Conservation (phyloP, 1,140 invertebrate species). For the Mycetomoellerius zeteki region DNA sequence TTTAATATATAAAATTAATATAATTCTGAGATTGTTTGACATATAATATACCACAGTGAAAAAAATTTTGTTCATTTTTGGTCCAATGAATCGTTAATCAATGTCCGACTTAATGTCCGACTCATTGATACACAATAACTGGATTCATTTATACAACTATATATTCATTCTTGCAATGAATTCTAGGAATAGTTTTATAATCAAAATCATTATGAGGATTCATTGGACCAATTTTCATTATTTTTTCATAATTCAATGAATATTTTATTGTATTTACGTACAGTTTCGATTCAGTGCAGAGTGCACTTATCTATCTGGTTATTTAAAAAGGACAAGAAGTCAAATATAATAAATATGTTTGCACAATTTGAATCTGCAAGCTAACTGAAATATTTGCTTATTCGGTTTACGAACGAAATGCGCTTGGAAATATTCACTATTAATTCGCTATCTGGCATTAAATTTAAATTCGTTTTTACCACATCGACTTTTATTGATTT, state of each 20-base stretch:
- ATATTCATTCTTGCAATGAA: too few relatives aligned
- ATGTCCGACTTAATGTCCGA: too few relatives aligned
- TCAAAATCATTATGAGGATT: too few relatives aligned
- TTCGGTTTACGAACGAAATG: not conserved
- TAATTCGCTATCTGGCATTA: not conserved
- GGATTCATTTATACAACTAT: too few relatives aligned
- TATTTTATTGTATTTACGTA: too few relatives aligned
- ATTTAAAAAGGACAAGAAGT: not conserved
- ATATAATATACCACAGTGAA: not conserved
- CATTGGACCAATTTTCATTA: too few relatives aligned
- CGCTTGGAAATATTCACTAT: conserved; percentile 16
- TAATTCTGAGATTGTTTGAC: not conserved
- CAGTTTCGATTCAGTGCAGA: too few relatives aligned
- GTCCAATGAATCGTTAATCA: too few relatives aligned
- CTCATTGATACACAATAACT: too few relatives aligned
- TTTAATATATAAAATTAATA: not conserved
- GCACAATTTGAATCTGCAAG: not conserved
- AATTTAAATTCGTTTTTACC: conserved; percentile 1
- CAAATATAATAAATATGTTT: conserved; percentile 2
- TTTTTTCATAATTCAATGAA: too few relatives aligned
- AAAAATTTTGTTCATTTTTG: too few relatives aligned
- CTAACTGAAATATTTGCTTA: conserved; percentile 4
- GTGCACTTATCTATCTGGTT: not conserved
- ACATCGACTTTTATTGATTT: conserved; percentile 31
- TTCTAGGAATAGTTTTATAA: too few relatives aligned